Base-by-base conservation (phyloP, 2,797 vertebrate species). In the Spondyliosoma cantharus region DNA sequence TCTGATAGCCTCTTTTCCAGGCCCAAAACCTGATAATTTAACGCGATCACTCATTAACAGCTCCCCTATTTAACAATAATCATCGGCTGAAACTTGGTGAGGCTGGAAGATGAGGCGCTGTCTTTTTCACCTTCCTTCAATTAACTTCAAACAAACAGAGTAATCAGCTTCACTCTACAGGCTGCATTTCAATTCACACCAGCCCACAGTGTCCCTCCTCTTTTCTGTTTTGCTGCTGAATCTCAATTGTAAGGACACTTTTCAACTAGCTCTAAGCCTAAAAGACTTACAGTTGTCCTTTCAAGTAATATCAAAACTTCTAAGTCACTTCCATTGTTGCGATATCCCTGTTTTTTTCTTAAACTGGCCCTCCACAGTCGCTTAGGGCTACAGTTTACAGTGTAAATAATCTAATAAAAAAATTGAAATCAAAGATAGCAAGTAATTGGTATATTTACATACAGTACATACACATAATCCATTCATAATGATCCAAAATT, bases 11-110 rank as follows among this genome's bases (percentile, higher is more conserved):
- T 42, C 25, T 53, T 74, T 57, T 54, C 59, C 37, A 57, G 57
- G 58, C 46, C 50, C 93, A 94, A 95, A 95, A 93, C 90, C 94
- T 93, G 93, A 95, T 93, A 96, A 95, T 95, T 96, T 93, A 96
- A 95, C 94, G 95, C 82, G 94, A 93, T 93, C 91, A 92, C 94
- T 96, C 93, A 96, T 97, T 96, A 97, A 95, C 95, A 92, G 88
- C 93, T 81, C 85, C 37, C 82, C 94, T 95, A 95, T 97, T 96
- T 96, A 96, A 96, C 95, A 95, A 96, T 96, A 96, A 97, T 96
- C 96, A 95, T 95, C 92, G 93, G 95, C 94, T 96, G 95, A 96
- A 95, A 96, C 96, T 96, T 94, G 95, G 94, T 95, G 94, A 96
- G 95, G 93, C 93, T 86, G 67, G 62, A 84, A 91, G 91, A 93